A percentile compares a stretch with the other conserved stretches of the same genome.
Conservation (phyloP, 2,888 invertebrate genomes). For the Palloptera scutellata region DNA sequence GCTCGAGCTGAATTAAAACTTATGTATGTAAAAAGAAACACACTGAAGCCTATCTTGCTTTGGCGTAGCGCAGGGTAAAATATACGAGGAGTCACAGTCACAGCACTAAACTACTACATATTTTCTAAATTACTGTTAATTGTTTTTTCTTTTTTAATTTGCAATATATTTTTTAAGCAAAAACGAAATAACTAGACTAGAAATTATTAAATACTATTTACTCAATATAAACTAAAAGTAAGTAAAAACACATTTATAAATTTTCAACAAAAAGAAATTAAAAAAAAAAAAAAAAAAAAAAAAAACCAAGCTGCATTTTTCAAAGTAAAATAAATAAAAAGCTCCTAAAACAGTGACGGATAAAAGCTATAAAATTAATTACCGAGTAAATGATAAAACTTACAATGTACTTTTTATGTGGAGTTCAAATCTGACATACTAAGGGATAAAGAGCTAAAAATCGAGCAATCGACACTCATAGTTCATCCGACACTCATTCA, state of each 20-base stretch:
- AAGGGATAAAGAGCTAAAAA: too few relatives aligned
- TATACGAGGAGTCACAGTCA: neutral
- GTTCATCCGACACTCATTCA: too few relatives aligned
- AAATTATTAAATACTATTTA: neutral
- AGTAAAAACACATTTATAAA: neutral
- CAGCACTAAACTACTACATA: conserved; percentile 9
- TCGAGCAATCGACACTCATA: too few relatives aligned
- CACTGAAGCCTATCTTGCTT: too few relatives aligned
- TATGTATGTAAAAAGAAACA: too few relatives aligned
- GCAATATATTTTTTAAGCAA: neutral
- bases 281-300: neutral
- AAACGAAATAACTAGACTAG: neutral
- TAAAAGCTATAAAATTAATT: too few relatives aligned
- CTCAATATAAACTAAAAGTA: neutral
- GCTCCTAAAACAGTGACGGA: neutral
- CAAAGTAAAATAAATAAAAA: conserved; percentile 1
- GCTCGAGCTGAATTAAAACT: too few relatives aligned
- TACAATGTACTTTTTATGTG: neutral
- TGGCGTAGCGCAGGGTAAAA: neutral
- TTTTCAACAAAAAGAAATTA: neutral
- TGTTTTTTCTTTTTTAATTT: neutral
- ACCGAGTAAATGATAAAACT: neutral
- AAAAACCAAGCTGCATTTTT: neutral
- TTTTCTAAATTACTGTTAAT: too few relatives aligned
- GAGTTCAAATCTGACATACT: neutral